Evolutionary conservation across 2,888 invertebrate species (phyloP).

Genomic region (Rhorus exstirpatorius): DNA sequence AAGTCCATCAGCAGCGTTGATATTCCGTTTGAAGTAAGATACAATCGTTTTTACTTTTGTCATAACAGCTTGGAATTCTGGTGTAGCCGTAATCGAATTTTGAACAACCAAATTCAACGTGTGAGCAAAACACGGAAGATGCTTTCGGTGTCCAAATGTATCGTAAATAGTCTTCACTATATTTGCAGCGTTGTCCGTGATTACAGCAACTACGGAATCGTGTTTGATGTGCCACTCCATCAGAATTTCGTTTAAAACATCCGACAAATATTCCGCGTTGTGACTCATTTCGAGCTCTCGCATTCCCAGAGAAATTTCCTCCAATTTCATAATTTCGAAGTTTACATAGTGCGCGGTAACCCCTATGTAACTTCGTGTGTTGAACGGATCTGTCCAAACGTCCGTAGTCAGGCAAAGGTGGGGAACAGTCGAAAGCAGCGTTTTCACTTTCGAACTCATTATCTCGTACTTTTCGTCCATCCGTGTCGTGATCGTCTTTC

Average conservation of each 20-base stretch:
- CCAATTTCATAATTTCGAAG: constrained; percentile 19
- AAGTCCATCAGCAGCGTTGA: constrained; percentile 42
- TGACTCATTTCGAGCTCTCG: constrained; percentile 32
- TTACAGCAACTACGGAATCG: constrained; percentile 22
- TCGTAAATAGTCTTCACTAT: constrained; percentile 42
- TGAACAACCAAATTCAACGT: constrained; percentile 50
- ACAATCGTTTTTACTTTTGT: constrained; percentile 60
- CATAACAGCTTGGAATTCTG: constrained; percentile 15
- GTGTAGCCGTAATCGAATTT: constrained; percentile 43
- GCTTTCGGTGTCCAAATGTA: constrained; percentile 37
- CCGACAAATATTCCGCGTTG: constrained; percentile 35
- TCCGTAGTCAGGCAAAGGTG: constrained; percentile 38
- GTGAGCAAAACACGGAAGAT: constrained; percentile 48
- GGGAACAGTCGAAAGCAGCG: constrained; percentile 17
- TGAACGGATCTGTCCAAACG: constrained; percentile 46
- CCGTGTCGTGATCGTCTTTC: constrained; percentile 2
- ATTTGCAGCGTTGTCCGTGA: constrained; percentile 59
- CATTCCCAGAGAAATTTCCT: constrained; percentile 24
- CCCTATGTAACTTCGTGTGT: constrained; percentile 43
- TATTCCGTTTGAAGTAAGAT: constrained; percentile 55
- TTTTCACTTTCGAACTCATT: constrained; percentile 25
- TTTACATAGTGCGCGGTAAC: constrained; percentile 48
- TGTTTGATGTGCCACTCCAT: constrained; percentile 42
- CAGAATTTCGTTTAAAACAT: constrained; percentile 20
- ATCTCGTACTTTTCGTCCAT: constrained; percentile 35